Conservation (phyloP, 2,888 invertebrate species). For the Folsomia manolachei region DNA sequence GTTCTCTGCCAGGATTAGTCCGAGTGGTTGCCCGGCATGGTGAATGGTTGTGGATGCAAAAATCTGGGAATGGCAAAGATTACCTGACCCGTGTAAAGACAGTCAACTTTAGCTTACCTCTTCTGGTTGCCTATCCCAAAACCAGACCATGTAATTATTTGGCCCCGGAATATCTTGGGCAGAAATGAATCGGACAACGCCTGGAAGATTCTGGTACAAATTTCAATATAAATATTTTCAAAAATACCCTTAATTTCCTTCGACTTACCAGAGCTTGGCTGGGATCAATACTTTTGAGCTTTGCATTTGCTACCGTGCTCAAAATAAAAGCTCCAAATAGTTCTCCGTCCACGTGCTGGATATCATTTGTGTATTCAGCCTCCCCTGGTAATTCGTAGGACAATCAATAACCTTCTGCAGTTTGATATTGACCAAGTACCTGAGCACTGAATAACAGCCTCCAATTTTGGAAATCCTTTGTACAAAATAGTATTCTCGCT, state of each 20-base stretch:
- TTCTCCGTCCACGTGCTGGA: conserved; percentile 50
- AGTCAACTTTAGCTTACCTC: neutral
- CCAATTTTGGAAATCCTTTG: conserved; percentile 70
- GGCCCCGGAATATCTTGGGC: conserved; percentile 69
- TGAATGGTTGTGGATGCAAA: too few relatives aligned
- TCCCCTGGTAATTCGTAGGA: conserved; percentile 61
- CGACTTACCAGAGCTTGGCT: conserved; percentile 53
- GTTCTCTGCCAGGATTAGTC: neutral
- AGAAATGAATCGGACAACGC: conserved; percentile 65
- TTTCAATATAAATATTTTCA: too few relatives aligned
- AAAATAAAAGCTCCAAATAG: conserved; percentile 53
- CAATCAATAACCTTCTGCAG: conserved; percentile 49
- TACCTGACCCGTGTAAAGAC: neutral
- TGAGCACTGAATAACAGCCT: conserved; percentile 62
- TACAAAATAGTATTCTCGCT: conserved; percentile 71
- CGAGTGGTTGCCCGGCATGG: neutral
- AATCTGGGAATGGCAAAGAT: neutral
- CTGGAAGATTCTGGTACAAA: conserved; percentile 63
- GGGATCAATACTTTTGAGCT: conserved; percentile 53
- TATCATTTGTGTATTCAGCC: conserved; percentile 66
- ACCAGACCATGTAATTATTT: conserved; percentile 58
- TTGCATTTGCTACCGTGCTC: conserved; percentile 53
- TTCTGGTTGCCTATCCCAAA: neutral
- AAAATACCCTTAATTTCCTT: too few relatives aligned
- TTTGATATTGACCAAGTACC: neutral